These are phyloP conservation scores for Hemibagrus wyckioides DNA, from an alignment of 2,113 vertebrate genomes.

Conservation along the genomic window DNA sequence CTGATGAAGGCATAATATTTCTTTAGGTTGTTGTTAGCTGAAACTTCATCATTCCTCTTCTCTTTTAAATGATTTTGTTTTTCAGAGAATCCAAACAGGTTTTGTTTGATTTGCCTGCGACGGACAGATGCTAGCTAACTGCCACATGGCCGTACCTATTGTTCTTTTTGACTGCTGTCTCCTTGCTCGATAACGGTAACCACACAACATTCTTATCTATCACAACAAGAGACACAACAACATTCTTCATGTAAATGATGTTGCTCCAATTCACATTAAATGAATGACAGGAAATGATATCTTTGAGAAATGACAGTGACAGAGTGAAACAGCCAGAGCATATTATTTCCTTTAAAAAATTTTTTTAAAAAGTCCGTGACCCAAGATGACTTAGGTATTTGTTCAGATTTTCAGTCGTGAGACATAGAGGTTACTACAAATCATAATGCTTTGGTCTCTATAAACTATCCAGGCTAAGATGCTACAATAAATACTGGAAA, in stretches of 20 bases:
- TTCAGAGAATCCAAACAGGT: not conserved
- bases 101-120: not conserved
- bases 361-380: not conserved
- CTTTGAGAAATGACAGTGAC: too few relatives aligned
- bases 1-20: not conserved
- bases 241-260: not conserved
- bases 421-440: not conserved
- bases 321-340: not conserved
- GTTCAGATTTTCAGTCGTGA: not conserved
- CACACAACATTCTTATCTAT: not conserved
- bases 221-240: not conserved
- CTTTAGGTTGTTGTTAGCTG: not conserved
- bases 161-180: not conserved
- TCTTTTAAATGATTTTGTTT: not conserved
- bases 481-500: not conserved
- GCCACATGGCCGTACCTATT: not conserved
- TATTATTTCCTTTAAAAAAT: not conserved
- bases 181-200: not conserved
- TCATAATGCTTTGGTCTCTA: not conserved
- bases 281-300: not conserved
- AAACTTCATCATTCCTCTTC: not conserved
- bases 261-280: not conserved
- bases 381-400: not conserved
- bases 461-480: not conserved
- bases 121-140: not conserved